These are phyloP conservation scores for Plagodis pulveraria DNA, from an alignment of 2,888 invertebrate genomes.

Conservation along the genomic window DNA sequence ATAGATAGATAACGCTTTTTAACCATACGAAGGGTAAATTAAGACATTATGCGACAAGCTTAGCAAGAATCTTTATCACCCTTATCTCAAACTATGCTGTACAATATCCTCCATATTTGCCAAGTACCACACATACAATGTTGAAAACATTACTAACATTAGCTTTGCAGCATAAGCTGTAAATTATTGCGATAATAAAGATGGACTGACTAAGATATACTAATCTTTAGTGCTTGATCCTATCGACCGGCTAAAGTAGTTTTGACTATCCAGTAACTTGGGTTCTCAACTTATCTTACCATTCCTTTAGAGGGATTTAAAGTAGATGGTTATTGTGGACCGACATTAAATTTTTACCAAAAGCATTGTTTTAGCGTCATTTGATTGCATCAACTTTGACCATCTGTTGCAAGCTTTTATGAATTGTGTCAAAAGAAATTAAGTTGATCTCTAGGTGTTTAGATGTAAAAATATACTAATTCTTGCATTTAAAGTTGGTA, in stretches of 20 bases:
- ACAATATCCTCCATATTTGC: slow-evolving; percentile 23
- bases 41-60: slow-evolving; percentile 24
- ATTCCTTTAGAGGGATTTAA: slow-evolving; percentile 1
- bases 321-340: no score
- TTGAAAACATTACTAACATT: slow-evolving; percentile 30
- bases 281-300: slow-evolving; percentile 20
- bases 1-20: neutral
- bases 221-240: slow-evolving; percentile 27
- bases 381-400: no score
- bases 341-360: no score
- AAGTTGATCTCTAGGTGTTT: no score
- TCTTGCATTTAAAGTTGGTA: no score
- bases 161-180: slow-evolving; percentile 22
- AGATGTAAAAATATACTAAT: no score
- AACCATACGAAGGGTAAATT: slow-evolving; percentile 17
- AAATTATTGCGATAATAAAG: slow-evolving; percentile 31
- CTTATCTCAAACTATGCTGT: slow-evolving; percentile 25
- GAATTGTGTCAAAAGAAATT: no score
- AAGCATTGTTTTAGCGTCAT: no score
- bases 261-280: slow-evolving; percentile 24
- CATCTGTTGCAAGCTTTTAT: no score
- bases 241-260: slow-evolving; percentile 28
- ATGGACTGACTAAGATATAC: slow-evolving; percentile 28
- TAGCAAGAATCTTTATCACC: slow-evolving; percentile 20
- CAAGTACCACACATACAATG: slow-evolving; percentile 19